phyloP scores from a whole-genome alignment of 2,113 vertebrate species.

The Scartelaos histophorus region DNA sequence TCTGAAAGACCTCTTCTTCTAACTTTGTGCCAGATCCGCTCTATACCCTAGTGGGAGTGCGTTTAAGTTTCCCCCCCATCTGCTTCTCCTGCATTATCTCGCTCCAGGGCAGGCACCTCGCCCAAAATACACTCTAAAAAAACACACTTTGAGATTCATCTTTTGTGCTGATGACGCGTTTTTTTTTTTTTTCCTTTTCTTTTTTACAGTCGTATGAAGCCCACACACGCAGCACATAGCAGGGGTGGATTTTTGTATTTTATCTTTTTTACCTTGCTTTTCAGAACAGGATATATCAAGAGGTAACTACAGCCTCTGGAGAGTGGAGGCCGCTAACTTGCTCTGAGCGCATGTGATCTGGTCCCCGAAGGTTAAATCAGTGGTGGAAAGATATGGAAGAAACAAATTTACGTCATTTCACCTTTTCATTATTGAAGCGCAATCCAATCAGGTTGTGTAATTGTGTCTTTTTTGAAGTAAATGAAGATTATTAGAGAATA shows the following conservation, averaged over 20 bases:
- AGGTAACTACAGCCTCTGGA: constrained; percentile 67
- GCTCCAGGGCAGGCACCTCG: constrained; percentile 76
- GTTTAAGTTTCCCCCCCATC: constrained; percentile 76
- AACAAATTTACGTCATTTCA: constrained; percentile 61
- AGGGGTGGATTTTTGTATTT: constrained; percentile 56
- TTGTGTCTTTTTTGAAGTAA: constrained; percentile 25
- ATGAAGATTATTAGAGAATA: constrained; percentile 16
- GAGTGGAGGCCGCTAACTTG: constrained; percentile 73
- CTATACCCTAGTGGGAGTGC: constrained; percentile 73
- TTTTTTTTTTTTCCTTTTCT: constrained; percentile 17
- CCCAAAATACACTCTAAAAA: constrained; percentile 72
- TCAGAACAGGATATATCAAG: constrained; percentile 67
- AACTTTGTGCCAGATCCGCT: constrained; percentile 74
- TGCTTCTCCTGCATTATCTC: constrained; percentile 77
- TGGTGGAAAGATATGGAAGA: constrained; percentile 45
- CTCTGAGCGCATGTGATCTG: constrained; percentile 72
- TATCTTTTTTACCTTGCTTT: constrained; percentile 58
- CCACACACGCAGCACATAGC: constrained; percentile 65
- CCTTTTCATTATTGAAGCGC: constrained; percentile 35
- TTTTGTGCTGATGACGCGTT: constrained; percentile 76
- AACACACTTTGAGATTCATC: constrained; percentile 64
- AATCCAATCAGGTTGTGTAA: constrained; percentile 32
- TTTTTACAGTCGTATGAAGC: constrained; percentile 69
- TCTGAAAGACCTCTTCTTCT: constrained; percentile 68
- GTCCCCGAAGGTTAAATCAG: constrained; percentile 68